A percentile compares a stretch with the other conserved stretches of the same genome.
These are phyloP conservation scores for Laothoe populi DNA, from an alignment of 2,888 invertebrate species.

Conservation along the genomic window DNA sequence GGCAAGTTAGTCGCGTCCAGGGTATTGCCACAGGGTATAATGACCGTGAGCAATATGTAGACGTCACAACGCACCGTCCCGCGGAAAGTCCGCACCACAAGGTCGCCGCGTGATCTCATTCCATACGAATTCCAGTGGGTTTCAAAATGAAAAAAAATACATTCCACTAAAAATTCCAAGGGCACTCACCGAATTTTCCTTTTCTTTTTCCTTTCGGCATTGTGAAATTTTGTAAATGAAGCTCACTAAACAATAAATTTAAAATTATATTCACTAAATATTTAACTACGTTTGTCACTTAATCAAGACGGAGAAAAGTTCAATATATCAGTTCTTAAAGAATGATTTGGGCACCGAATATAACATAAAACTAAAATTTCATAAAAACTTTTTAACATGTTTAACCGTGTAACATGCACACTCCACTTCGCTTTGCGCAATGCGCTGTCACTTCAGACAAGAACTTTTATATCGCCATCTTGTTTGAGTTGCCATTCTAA, in stretches of 20 bases:
- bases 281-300: conserved; percentile 77
- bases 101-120: conserved; percentile 81
- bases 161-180: neutral
- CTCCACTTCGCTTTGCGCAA: conserved; percentile 77
- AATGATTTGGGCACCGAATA: conserved; percentile 89
- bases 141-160: conserved; percentile 30
- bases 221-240: conserved; percentile 66
- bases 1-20: conserved; percentile 39
- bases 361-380: conserved; percentile 88
- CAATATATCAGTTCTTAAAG: conserved; percentile 88
- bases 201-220: conserved; percentile 92
- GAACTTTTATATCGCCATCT: conserved; percentile 62
- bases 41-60: conserved; percentile 59
- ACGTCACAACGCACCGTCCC: conserved; percentile 58
- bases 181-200: conserved; percentile 88
- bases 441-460: conserved; percentile 67
- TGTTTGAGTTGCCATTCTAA: conserved; percentile 44
- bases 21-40: conserved; percentile 46
- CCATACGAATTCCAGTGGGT: conserved; percentile 60
- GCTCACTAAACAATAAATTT: conserved; percentile 69
- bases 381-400: conserved; percentile 91
- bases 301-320: conserved; percentile 93
- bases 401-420: conserved; percentile 82
- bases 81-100: conserved; percentile 74
- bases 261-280: conserved; percentile 83